Evolutionary conservation across 2,888 invertebrate genomes (phyloP).

Genomic region (Leucoptera coffeella): DNA sequence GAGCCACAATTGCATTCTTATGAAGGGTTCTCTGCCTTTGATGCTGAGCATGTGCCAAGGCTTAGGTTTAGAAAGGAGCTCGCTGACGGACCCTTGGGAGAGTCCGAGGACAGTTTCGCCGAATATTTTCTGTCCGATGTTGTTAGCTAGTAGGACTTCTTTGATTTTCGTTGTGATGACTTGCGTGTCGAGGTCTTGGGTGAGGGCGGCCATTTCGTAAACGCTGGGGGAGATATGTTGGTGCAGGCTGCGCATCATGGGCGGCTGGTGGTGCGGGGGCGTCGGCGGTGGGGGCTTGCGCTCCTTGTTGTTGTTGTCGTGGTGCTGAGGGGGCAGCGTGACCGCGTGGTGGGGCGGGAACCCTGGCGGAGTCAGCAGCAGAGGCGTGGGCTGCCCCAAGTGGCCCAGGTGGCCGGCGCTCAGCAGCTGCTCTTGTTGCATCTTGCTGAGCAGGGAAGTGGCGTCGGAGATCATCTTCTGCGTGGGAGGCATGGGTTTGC

Average conservation of each 20-base stretch:
- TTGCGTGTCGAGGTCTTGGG: constrained; percentile 94
- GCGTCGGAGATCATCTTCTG: constrained; percentile 73
- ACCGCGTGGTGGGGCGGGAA: constrained; percentile 70
- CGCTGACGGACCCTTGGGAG: constrained; percentile 95
- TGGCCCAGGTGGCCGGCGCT: constrained; percentile 51
- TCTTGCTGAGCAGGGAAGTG: constrained; percentile 59
- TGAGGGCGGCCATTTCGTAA: constrained; percentile 95
- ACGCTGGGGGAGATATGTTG: constrained; percentile 91
- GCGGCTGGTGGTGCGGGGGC: constrained; percentile 57
- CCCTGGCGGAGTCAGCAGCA: constrained; percentile 71
- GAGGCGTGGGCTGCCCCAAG: constrained; percentile 49
- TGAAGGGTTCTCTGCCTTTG: constrained; percentile 94
- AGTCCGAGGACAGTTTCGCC: constrained; percentile 96
- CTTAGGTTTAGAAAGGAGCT: constrained; percentile 94
- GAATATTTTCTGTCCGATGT: constrained; percentile 97
- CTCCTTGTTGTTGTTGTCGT: constrained; percentile 47
- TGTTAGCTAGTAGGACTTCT: constrained; percentile 92
- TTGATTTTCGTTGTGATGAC: constrained; percentile 95
- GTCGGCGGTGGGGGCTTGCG: constrained; percentile 51
- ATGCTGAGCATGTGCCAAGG: constrained; percentile 99
- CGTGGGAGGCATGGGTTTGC: constrained; percentile 72
- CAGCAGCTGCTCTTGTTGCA: constrained; percentile 63
- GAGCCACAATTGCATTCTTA: constrained; percentile 94
- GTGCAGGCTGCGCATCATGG: constrained; percentile 67
- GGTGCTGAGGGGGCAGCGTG: constrained; percentile 59